Percentiles rank a stretch among this genome's conserved stretches.
These are phyloP conservation scores for Colletes latitarsis DNA, from an alignment of 1,140 invertebrate genomes.

Conservation along the genomic window DNA sequence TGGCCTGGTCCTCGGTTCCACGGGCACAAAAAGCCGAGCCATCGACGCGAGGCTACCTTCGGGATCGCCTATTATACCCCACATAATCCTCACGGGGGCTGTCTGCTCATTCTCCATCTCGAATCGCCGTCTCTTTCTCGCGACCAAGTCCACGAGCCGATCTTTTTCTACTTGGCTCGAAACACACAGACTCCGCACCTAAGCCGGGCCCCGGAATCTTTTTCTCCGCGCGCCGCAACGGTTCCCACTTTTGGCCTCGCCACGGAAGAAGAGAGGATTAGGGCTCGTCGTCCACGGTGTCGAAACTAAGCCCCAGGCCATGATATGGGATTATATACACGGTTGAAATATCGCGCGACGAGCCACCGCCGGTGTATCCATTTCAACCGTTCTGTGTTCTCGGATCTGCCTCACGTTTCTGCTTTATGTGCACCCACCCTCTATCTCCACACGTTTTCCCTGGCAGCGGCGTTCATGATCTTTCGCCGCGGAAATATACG, in stretches of 20 bases:
- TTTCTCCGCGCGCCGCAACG: conserved; percentile 42
- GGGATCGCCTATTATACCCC: conserved; percentile 60
- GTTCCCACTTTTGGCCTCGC: conserved; percentile 55
- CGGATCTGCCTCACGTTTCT: conserved; percentile 35
- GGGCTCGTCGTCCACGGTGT: conserved; percentile 66
- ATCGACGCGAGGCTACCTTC: conserved; percentile 63
- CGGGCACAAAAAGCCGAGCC: conserved; percentile 54
- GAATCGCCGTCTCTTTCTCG: background rate
- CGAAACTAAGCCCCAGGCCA: conserved; percentile 71
- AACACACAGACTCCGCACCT: conserved; percentile 1
- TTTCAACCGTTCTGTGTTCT: conserved; percentile 52
- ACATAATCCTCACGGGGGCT: conserved; percentile 54
- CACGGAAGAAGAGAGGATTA: conserved; percentile 68
- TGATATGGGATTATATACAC: conserved; percentile 76
- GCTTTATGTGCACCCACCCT: conserved; percentile 27
- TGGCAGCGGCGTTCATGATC: conserved; percentile 3
- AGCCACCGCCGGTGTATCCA: conserved; percentile 45
- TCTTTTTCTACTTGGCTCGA: conserved; percentile 27
- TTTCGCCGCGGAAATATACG: conserved; percentile 13
- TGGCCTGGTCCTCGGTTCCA: conserved; percentile 30
- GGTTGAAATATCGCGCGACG: conserved; percentile 73
- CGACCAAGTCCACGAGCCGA: background rate
- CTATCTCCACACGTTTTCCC: conserved; percentile 14
- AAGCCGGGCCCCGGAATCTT: conserved; percentile 53
- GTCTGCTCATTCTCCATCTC: conserved; percentile 9